These are phyloP conservation scores for Exephanes ischioxanthus DNA, from an alignment of 2,888 invertebrate species.

Conservation along the genomic window DNA sequence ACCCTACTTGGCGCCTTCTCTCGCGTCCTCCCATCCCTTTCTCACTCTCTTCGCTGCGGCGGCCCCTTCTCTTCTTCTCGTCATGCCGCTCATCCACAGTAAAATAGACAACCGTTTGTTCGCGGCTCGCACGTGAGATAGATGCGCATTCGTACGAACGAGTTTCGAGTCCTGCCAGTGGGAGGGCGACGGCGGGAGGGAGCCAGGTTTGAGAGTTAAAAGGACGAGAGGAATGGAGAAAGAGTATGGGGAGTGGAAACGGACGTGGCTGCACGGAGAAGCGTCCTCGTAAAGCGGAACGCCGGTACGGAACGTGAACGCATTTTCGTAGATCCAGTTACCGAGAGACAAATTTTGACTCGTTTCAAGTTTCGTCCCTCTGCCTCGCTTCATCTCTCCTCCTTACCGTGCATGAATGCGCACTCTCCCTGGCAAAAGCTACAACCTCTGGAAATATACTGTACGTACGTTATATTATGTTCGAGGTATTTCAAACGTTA, in stretches of 20 bases:
- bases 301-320: conserved; percentile 70
- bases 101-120: conserved; percentile 74
- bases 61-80: conserved; percentile 58
- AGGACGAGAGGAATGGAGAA: conserved; percentile 57
- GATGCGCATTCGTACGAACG: conserved; percentile 67
- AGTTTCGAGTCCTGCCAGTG: conserved; percentile 54
- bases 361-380: conserved; percentile 69
- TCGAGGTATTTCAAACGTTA: conserved; percentile 48
- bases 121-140: conserved; percentile 72
- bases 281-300: conserved; percentile 70
- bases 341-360: conserved; percentile 72
- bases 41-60: conserved; percentile 14
- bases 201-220: conserved; percentile 54
- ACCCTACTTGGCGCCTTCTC: conserved; percentile 11
- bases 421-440: conserved; percentile 52
- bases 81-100: conserved; percentile 71
- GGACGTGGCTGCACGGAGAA: conserved; percentile 69
- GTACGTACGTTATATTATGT: conserved; percentile 48
- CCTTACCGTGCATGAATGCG: conserved; percentile 49
- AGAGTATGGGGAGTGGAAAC: conserved; percentile 61
- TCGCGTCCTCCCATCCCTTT: conserved; percentile 17
- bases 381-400: conserved; percentile 55
- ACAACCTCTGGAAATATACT: conserved; percentile 54
- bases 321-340: conserved; percentile 73
- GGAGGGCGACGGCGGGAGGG: conserved; percentile 47